phyloP scores from a whole-genome alignment of 1,140 invertebrate genomes.

The Pachypsylla venusta region DNA sequence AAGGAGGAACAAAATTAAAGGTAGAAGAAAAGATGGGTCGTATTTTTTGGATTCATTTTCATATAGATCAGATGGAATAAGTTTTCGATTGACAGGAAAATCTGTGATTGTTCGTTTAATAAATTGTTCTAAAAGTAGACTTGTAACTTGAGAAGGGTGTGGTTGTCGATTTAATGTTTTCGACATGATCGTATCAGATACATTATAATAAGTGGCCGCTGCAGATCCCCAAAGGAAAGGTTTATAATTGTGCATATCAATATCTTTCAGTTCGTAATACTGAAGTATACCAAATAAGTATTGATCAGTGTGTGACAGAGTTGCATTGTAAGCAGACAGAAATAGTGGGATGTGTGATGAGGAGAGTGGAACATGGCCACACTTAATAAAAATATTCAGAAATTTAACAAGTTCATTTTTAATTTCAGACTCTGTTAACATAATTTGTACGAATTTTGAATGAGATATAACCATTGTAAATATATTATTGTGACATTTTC shows the following conservation, averaged over 20 bases:
- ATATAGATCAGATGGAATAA: slow-evolving; percentile 11
- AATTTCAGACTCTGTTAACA: background rate
- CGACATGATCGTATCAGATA: slow-evolving; percentile 38
- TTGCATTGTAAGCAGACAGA: slow-evolving; percentile 52
- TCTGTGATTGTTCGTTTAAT: slow-evolving; percentile 49
- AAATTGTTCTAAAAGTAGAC: slow-evolving; percentile 44
- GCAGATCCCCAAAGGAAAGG: slow-evolving; percentile 65
- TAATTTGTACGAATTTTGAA: background rate
- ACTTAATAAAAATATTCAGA: slow-evolving; percentile 12
- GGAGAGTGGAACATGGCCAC: slow-evolving; percentile 34
- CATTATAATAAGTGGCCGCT: slow-evolving; percentile 55
- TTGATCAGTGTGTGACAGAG: slow-evolving; percentile 44
- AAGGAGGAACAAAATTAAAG: slow-evolving; percentile 46
- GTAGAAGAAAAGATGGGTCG: slow-evolving; percentile 55
- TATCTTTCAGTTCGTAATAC: slow-evolving; percentile 42
- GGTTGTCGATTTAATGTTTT: slow-evolving; percentile 49
- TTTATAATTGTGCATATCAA: slow-evolving; percentile 46
- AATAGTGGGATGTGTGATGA: slow-evolving; percentile 48
- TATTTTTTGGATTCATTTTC: slow-evolving; percentile 34
- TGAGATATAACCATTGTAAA: slow-evolving; percentile 3
- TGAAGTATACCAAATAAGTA: slow-evolving; percentile 36
- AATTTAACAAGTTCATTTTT: slow-evolving; percentile 8
- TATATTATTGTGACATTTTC: background rate
- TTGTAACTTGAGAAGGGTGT: slow-evolving; percentile 49
- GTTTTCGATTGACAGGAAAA: slow-evolving; percentile 38